Conservation (phyloP, 2,888 invertebrate species). For the Lasius fuliginosus region DNA sequence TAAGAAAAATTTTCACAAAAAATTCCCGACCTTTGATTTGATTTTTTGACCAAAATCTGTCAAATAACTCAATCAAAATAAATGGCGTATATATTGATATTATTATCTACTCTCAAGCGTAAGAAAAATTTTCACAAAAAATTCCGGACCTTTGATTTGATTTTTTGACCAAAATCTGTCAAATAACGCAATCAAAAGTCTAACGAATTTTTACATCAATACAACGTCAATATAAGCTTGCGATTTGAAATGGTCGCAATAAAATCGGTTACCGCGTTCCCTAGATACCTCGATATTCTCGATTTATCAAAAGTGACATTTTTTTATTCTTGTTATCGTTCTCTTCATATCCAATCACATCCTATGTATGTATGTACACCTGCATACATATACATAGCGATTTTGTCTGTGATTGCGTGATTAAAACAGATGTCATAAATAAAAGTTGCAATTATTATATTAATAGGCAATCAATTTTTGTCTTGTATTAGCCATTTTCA, state of each 20-base stretch:
- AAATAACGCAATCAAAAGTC: constrained; percentile 1
- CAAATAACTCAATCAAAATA: neutral
- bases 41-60: constrained; percentile 11
- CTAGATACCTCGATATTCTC: neutral
- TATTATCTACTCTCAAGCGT: neutral
- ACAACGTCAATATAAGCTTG: neutral
- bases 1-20: neutral
- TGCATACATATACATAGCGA: neutral
- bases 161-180: too few species aligned
- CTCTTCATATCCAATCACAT: neutral
- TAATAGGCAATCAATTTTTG: constrained; percentile 1
- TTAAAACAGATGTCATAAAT: neutral
- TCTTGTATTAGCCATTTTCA: neutral
- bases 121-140: neutral
- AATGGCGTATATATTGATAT: neutral
- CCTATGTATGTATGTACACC: too few species aligned
- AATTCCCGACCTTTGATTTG: neutral
- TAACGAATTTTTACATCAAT: constrained; percentile 9
- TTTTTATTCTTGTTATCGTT: neutral
- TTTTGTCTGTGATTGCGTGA: neutral
- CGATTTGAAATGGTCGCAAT: neutral
- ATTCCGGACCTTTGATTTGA: neutral
- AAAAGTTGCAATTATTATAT: neutral
- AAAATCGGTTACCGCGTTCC: neutral
- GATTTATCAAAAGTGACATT: constrained; percentile 11